These are phyloP conservation scores for Pyrochroa serraticornis DNA, from an alignment of 2,888 invertebrate genomes.

Conservation along the genomic window DNA sequence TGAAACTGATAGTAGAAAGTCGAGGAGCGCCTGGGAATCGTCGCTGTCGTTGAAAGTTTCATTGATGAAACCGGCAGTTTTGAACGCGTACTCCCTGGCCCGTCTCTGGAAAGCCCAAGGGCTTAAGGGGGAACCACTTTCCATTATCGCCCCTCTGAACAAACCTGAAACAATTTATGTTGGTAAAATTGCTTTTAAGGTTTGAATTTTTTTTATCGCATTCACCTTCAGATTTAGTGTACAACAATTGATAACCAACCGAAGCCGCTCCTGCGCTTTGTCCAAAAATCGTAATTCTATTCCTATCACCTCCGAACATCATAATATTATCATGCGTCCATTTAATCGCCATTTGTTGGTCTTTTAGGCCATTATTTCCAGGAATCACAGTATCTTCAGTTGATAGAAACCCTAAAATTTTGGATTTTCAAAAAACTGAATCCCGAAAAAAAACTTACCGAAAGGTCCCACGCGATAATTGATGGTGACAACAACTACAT, in stretches of 20 bases:
- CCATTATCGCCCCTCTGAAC: constrained; percentile 31
- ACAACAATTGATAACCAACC: constrained; percentile 27
- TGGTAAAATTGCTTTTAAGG: too few relatives aligned
- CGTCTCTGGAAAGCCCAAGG: constrained; percentile 25
- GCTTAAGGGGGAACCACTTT: constrained; percentile 33
- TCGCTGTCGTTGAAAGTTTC: constrained; percentile 11
- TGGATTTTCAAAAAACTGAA: background rate
- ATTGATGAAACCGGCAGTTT: constrained; percentile 25
- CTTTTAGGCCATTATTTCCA: constrained; percentile 36
- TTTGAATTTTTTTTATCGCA: too few relatives aligned
- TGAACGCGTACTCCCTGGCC: constrained; percentile 22
- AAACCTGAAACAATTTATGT: constrained; percentile 1
- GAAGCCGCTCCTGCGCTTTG: constrained; percentile 35
- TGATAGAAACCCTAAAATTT: constrained; percentile 35
- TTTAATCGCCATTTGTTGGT: constrained; percentile 24
- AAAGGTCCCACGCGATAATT: constrained; percentile 42
- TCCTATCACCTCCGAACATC: constrained; percentile 32
- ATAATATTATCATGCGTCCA: constrained; percentile 30
- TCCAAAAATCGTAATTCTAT: constrained; percentile 31
- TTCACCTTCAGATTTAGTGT: constrained; percentile 6
- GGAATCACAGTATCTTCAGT: constrained; percentile 33
- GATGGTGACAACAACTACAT: constrained; percentile 37
- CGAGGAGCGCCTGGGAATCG: constrained; percentile 21
- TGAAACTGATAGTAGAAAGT: constrained; percentile 22
- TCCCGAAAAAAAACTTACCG: constrained; percentile 24